Percentiles rank a stretch among this genome's conserved stretches.
Conservation (phyloP, 1,140 invertebrate species). For the Solenopsis fugax region DNA sequence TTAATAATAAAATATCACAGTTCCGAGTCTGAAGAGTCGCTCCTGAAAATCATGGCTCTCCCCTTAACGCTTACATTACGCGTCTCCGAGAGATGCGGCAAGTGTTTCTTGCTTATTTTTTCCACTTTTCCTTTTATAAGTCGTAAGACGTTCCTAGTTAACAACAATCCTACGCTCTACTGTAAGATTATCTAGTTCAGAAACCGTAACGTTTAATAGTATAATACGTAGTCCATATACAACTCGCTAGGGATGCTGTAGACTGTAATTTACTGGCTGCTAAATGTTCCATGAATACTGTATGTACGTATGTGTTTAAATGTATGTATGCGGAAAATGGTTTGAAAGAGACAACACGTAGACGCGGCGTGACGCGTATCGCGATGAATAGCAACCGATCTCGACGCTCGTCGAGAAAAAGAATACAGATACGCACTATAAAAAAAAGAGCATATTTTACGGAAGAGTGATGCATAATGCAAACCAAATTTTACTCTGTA, state of each 20-base stretch:
- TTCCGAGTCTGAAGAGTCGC: conserved; percentile 79
- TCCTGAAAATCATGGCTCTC: conserved; percentile 80
- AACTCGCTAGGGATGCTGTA: conserved; percentile 83
- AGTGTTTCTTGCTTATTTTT: conserved; percentile 40
- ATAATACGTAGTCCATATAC: conserved; percentile 84
- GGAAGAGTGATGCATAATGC: conserved; percentile 69
- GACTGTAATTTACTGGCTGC: conserved; percentile 83
- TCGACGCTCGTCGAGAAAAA: conserved; percentile 20
- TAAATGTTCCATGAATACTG: conserved; percentile 86
- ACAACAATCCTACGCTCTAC: conserved; percentile 84
- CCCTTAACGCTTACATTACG: conserved; percentile 67
- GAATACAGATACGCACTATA: conserved; percentile 44
- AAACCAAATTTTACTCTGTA: conserved; percentile 14
- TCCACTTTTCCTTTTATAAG: conserved; percentile 71
- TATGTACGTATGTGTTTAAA: conserved; percentile 77
- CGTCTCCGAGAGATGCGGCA: conserved; percentile 65
- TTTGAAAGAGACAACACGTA: conserved; percentile 66
- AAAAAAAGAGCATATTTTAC: conserved; percentile 57
- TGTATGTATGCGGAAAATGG: conserved; percentile 70
- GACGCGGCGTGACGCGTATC: conserved; percentile 40
- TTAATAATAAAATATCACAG: conserved; percentile 83
- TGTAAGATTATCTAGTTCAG: conserved; percentile 82
- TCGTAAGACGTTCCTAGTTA: conserved; percentile 81
- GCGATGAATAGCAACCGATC: conserved; percentile 5
- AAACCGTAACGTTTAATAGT: conserved; percentile 81